Evolutionary conservation across 2,113 vertebrate genomes (phyloP).

Genomic region (Loxodonta africana): DNA sequence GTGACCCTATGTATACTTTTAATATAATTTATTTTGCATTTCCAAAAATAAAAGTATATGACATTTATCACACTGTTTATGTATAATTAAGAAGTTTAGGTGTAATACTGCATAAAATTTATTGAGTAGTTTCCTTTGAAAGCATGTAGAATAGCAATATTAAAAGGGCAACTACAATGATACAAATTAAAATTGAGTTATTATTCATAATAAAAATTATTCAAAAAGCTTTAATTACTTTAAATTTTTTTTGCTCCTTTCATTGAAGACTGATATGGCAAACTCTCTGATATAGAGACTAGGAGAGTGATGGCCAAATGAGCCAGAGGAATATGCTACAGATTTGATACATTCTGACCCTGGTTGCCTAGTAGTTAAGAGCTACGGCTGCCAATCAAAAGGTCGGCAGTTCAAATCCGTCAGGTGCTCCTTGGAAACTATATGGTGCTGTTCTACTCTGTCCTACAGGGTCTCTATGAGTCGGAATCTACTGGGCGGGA

Average conservation of each 20-base stretch:
- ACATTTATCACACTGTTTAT: neutral
- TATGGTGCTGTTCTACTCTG: too few species aligned
- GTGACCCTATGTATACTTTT: neutral
- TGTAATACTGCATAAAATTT: neutral
- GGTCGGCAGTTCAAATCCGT: too few species aligned
- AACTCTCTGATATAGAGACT: neutral
- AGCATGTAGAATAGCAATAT: neutral
- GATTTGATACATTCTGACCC: neutral
- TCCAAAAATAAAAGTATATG: neutral
- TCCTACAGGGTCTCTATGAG: too few species aligned
- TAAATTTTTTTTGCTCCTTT: neutral
- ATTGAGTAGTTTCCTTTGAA: neutral
- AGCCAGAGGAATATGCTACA: neutral
- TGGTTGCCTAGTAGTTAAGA: too few species aligned
- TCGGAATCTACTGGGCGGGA: too few species aligned
- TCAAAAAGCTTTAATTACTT: constrained; percentile 14
- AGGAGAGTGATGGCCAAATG: neutral
- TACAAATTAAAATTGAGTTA: neutral
- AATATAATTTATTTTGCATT: neutral
- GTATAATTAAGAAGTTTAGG: neutral
- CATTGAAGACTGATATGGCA: neutral
- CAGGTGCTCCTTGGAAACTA: too few species aligned
- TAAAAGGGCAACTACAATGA: neutral
- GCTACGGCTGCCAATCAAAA: too few species aligned
- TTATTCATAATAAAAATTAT: neutral